A percentile compares a stretch with the other conserved stretches of the same genome.
phyloP scores from a whole-genome alignment of 2,888 invertebrate genomes.

The Amblyteles armatorius region DNA sequence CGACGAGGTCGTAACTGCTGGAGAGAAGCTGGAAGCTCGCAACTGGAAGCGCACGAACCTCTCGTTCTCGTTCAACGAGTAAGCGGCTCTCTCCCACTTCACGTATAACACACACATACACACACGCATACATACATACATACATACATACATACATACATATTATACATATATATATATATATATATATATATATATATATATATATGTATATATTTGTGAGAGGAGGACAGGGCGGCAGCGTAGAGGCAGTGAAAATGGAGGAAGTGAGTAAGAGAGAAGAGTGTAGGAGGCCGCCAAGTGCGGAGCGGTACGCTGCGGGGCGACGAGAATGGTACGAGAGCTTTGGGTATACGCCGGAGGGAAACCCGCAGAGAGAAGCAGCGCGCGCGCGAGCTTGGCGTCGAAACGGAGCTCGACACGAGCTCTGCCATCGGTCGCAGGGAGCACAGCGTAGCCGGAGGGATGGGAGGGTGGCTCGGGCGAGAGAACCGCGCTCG shows the following conservation, averaged over 20 bases:
- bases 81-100: background rate
- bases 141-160: background rate
- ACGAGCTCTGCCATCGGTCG: conserved; percentile 55
- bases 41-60: conserved; percentile 60
- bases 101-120: no score
- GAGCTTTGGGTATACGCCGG: conserved; percentile 59
- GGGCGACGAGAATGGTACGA: conserved; percentile 47
- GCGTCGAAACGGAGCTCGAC: conserved; percentile 67
- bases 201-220: no score
- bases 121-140: background rate
- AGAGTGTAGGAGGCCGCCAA: conserved; percentile 63
- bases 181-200: background rate
- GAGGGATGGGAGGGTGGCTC: conserved; percentile 61
- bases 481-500: conserved; percentile 57
- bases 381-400: conserved; percentile 25
- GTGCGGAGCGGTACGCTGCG: conserved; percentile 56
- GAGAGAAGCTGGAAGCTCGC: conserved; percentile 60
- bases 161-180: background rate
- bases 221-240: conserved; percentile 49
- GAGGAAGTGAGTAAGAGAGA: conserved; percentile 1
- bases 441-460: conserved; percentile 31
- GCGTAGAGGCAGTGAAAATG: conserved; percentile 58
- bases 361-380: conserved; percentile 48
- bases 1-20: conserved; percentile 52
- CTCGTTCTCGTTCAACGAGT: conserved; percentile 39